Percentiles rank a stretch among this genome's conserved stretches.
These are phyloP conservation scores for Caenorhabditis virilis DNA, from an alignment of 2,888 invertebrate species.

Conservation along the genomic window DNA sequence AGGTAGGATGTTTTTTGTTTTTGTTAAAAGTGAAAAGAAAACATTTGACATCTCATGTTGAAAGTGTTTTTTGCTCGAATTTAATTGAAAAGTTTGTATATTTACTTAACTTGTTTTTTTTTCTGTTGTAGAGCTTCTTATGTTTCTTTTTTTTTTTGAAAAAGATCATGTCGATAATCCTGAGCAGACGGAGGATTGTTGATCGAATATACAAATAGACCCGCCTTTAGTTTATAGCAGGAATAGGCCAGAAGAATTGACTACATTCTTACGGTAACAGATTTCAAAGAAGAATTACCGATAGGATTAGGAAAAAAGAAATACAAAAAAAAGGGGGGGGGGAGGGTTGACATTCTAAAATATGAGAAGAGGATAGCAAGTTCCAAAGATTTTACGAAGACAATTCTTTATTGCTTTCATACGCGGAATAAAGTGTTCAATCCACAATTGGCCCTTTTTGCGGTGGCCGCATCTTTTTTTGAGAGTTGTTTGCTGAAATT, in stretches of 20 bases:
- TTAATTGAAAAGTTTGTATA: too few relatives aligned
- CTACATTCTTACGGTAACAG: background rate
- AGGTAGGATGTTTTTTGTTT: too few relatives aligned
- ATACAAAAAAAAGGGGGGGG: background rate
- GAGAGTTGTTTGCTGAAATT: background rate
- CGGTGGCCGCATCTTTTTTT: too few relatives aligned
- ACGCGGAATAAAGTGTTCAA: background rate
- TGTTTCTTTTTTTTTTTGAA: too few relatives aligned
- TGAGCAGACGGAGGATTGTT: background rate
- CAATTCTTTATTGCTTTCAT: background rate
- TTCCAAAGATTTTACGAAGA: background rate
- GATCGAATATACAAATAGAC: background rate
- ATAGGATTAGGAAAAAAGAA: background rate
- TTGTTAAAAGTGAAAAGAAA: too few relatives aligned
- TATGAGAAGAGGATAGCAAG: background rate
- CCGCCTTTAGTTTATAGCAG: background rate
- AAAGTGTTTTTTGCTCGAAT: too few relatives aligned
- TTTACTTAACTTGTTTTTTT: too few relatives aligned
- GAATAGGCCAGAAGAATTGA: background rate
- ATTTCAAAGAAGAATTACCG: background rate
- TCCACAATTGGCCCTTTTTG: too few relatives aligned
- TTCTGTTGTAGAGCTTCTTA: too few relatives aligned
- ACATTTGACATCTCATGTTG: too few relatives aligned
- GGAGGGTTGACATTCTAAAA: background rate
- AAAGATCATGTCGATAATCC: too few relatives aligned